These are phyloP conservation scores for Drosophila engyochracea DNA, from an alignment of 2,888 invertebrate genomes.

Conservation along the genomic window DNA sequence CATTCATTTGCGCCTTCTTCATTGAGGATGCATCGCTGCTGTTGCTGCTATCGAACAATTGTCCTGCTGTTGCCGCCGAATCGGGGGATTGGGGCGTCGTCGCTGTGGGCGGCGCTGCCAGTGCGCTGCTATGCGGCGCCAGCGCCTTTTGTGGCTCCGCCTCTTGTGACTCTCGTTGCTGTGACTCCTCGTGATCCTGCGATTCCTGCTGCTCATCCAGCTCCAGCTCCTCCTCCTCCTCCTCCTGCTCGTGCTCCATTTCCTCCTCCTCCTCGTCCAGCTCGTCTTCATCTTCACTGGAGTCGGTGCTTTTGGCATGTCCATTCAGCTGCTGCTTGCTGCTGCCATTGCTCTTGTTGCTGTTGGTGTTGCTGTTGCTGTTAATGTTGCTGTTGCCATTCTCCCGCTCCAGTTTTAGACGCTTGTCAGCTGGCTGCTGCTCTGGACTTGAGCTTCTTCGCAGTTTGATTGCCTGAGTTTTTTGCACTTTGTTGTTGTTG, in stretches of 20 bases:
- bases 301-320: constrained; percentile 39
- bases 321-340: constrained; percentile 27
- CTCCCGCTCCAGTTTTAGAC: constrained; percentile 33
- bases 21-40: constrained; percentile 82
- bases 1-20: constrained; percentile 82
- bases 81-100: constrained; percentile 82
- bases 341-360: constrained; percentile 4
- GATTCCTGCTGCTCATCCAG: constrained; percentile 26
- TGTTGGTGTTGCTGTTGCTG: constrained; percentile 18
- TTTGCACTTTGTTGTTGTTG: constrained; percentile 32
- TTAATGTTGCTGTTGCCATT: constrained; percentile 13
- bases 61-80: constrained; percentile 82
- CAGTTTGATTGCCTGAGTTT: constrained; percentile 40
- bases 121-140: constrained; percentile 74
- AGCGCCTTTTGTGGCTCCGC: constrained; percentile 34
- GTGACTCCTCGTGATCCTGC: constrained; percentile 45
- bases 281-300: constrained; percentile 39
- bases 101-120: constrained; percentile 76
- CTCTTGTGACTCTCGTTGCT: constrained; percentile 4
- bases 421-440: constrained; percentile 38
- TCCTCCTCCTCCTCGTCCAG: constrained; percentile 35
- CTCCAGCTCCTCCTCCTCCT: constrained; percentile 36
- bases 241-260: constrained; percentile 48
- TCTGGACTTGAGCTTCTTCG: constrained; percentile 52
- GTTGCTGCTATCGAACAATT: constrained; percentile 83